phyloP scores from a whole-genome alignment of 2,797 vertebrate species.

The Mormyrus hasselquistii region DNA sequence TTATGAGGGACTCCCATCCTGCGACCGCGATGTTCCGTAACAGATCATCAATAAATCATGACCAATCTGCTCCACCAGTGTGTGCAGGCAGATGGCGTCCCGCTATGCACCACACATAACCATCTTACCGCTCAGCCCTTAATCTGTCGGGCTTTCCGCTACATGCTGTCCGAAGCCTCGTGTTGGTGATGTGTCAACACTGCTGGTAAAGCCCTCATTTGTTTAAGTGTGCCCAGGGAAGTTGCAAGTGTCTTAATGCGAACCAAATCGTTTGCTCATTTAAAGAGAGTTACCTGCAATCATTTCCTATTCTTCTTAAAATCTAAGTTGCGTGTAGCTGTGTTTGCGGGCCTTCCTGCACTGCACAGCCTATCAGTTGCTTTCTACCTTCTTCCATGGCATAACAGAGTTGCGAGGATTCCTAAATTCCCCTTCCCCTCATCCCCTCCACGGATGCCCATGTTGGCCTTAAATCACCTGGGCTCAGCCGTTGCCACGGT shows the following conservation, averaged over 20 bases:
- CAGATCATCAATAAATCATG: conserved; percentile 11
- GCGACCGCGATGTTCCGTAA: neutral
- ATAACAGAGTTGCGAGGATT: neutral
- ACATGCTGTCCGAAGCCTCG: neutral
- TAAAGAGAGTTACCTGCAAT: neutral
- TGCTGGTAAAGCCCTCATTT: neutral
- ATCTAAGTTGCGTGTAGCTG: too few relatives aligned
- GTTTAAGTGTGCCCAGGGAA: neutral
- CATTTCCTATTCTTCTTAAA: neutral
- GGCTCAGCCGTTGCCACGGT: neutral
- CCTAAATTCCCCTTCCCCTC: neutral
- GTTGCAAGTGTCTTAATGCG: too few relatives aligned
- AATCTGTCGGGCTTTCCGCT: neutral
- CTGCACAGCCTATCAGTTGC: neutral
- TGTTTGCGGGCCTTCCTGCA: neutral
- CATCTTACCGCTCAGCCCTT: neutral
- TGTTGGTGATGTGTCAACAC: neutral
- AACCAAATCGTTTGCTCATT: neutral
- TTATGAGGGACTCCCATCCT: neutral
- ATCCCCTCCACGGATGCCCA: neutral
- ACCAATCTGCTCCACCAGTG: neutral
- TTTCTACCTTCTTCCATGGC: neutral
- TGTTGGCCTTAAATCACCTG: neutral
- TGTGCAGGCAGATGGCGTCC: neutral
- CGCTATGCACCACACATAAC: neutral